These are phyloP conservation scores for Liodrosophila aerea DNA, from an alignment of 2,888 invertebrate species.

Conservation along the genomic window DNA sequence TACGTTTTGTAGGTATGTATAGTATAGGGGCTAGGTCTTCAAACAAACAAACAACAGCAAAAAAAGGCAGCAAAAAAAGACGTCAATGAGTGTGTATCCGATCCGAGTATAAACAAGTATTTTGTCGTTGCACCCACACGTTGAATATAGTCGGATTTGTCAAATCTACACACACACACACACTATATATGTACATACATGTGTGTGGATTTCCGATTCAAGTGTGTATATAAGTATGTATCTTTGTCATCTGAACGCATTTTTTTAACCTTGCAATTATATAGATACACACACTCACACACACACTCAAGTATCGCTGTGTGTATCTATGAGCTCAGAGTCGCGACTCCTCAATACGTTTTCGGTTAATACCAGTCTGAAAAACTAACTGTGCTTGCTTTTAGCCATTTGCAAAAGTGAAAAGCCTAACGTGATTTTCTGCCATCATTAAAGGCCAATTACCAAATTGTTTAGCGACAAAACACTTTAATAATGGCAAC, in stretches of 20 bases:
- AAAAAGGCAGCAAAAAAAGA: constrained; percentile 1
- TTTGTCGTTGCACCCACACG: constrained; percentile 56
- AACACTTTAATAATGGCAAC: background rate
- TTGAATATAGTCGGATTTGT: constrained; percentile 32
- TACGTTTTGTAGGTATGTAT: constrained; percentile 8
- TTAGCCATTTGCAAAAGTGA: constrained; percentile 43
- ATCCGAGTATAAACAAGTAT: constrained; percentile 18
- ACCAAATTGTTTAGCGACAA: constrained; percentile 15
- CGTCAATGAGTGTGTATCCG: constrained; percentile 3
- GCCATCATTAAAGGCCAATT: constrained; percentile 44
- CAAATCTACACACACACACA: constrained; percentile 23
- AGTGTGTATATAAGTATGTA: background rate
- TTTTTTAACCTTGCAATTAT: constrained; percentile 34
- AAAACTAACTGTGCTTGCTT: constrained; percentile 11
- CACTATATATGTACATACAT: constrained; percentile 15
- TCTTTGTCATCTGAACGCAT: constrained; percentile 20
- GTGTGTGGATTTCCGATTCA: constrained; percentile 1
- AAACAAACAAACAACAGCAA: constrained; percentile 33
- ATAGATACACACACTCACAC: constrained; percentile 12
- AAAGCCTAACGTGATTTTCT: constrained; percentile 36
- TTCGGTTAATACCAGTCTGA: constrained; percentile 24
- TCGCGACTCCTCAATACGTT: constrained; percentile 31
- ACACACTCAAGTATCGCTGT: background rate
- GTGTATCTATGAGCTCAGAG: constrained; percentile 10
- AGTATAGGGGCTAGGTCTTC: constrained; percentile 21